A percentile compares a stretch with the other conserved stretches of the same genome.
Conservation (phyloP, 2,888 invertebrate genomes). For the Drosophila quinaria region DNA sequence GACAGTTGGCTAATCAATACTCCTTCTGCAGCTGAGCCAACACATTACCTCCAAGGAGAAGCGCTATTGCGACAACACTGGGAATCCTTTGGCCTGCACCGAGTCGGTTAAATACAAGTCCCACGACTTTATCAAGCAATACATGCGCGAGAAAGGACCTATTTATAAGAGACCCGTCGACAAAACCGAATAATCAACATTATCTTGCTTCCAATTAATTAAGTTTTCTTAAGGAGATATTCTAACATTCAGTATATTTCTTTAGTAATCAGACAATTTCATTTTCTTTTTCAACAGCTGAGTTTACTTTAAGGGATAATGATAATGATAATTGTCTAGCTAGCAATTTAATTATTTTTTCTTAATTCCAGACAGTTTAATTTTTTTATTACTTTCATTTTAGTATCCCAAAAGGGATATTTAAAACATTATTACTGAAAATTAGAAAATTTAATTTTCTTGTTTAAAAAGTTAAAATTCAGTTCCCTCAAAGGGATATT, state of each 20-base stretch:
- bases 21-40: slow-evolving; percentile 52
- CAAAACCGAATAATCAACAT: slow-evolving; percentile 20
- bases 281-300: not conserved
- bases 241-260: not conserved
- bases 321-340: not conserved
- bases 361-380: no score
- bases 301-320: not conserved
- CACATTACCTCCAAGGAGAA: slow-evolving; percentile 70
- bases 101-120: slow-evolving; percentile 94
- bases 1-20: not conserved
- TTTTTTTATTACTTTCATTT: no score
- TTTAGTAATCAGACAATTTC: not conserved
- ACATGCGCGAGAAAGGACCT: slow-evolving; percentile 97
- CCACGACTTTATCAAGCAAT: slow-evolving; percentile 97
- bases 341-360: no score
- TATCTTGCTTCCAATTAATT: slow-evolving; percentile 1
- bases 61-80: slow-evolving; percentile 67
- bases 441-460: not conserved
- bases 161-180: slow-evolving; percentile 83
- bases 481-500: not conserved
- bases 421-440: no score
- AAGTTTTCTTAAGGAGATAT: not conserved
- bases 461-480: not conserved
- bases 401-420: no score
- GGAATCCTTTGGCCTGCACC: slow-evolving; percentile 59